Evolutionary conservation across 2,888 invertebrate genomes (phyloP).

Genomic region (Cybosia mesomella): DNA sequence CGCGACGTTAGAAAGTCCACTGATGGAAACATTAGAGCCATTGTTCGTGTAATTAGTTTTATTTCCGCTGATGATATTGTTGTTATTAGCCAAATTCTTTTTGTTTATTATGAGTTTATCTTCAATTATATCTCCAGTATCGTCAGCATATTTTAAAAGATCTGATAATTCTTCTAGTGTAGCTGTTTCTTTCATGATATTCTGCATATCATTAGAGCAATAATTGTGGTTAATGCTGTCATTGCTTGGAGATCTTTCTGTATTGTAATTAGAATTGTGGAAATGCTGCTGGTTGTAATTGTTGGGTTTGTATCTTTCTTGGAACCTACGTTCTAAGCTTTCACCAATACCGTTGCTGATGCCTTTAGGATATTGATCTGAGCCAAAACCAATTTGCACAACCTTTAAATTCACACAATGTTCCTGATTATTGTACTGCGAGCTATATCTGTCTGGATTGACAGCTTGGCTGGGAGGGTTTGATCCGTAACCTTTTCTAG

Average conservation of each 20-base stretch:
- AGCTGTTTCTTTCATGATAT: conserved; percentile 84
- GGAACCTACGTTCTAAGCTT: conserved; percentile 81
- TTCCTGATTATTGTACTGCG: conserved; percentile 84
- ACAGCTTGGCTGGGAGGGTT: conserved; percentile 76
- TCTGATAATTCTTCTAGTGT: conserved; percentile 91
- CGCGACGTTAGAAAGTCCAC: conserved; percentile 92
- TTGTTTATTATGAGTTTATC: conserved; percentile 83
- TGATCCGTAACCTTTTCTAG: conserved; percentile 89
- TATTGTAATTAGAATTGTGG: conserved; percentile 78
- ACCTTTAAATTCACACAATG: conserved; percentile 87
- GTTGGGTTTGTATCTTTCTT: conserved; percentile 83
- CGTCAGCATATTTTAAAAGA: conserved; percentile 91
- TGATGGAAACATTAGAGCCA: conserved; percentile 93
- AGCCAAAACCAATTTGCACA: conserved; percentile 87
- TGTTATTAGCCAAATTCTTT: conserved; percentile 80
- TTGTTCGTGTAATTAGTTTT: conserved; percentile 86
- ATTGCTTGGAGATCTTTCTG: conserved; percentile 80
- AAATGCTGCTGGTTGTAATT: conserved; percentile 78
- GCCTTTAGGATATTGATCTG: conserved; percentile 88
- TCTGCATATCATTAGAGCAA: conserved; percentile 79
- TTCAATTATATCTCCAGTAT: conserved; percentile 87
- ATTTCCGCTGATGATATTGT: conserved; percentile 79
- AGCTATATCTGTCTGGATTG: conserved; percentile 83
- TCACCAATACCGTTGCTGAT: conserved; percentile 80
- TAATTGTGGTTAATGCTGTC: conserved; percentile 82